Base-by-base conservation (phyloP, 2,797 vertebrate genomes). In the Poeciliopsis gracilis region DNA sequence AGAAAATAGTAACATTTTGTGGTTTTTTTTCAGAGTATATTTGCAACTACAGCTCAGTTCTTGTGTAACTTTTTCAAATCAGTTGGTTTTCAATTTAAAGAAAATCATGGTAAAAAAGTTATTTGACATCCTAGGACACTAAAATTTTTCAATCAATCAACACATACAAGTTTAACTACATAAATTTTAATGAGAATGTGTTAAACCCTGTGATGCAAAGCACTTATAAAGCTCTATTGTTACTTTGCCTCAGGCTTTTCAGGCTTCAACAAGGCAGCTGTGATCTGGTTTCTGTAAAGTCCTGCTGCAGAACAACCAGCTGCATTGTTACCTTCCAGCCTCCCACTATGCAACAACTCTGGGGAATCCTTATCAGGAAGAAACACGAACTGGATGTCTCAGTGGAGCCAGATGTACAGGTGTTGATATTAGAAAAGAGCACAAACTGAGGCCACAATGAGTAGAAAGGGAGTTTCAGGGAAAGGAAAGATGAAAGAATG, bases 301-400 rank as follows among this genome's bases (percentile, higher is more conserved):
- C 77, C 72, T 33, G 1, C 73, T 43, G 1, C 11, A 49, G 82
- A 92, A 92, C 90, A 93, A 46, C 90, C 86, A 84, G 85, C 18
- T 59, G 36, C 67, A 86, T 93, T 94, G 92, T 95, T 87, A 30
- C 33, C 70, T 76, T 47, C 45, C 63, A 74, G 53, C 36, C 20
- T 75, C 75, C 71, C 28, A 55, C 47, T 77, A 80, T 75, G 61
- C 74, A 80, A 63, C 38, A 18, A 79, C 41, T 75, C 81, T n/a
- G 73, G 79, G 57, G 66, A 57, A 13, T 75, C 49, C 73, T 81
- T 78, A 87, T 86, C 84, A 76, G 78, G 59, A 23, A 67, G 70
- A 84, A 80, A 57, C 53, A 67, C 13, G 1, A 69, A n/a, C 38
- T 69, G 16, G 63, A 51, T 6, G 41, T 38, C 23, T 71, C 18